Evolutionary conservation across 2,888 invertebrate genomes (phyloP).

Genomic region (Trilocha varians): DNA sequence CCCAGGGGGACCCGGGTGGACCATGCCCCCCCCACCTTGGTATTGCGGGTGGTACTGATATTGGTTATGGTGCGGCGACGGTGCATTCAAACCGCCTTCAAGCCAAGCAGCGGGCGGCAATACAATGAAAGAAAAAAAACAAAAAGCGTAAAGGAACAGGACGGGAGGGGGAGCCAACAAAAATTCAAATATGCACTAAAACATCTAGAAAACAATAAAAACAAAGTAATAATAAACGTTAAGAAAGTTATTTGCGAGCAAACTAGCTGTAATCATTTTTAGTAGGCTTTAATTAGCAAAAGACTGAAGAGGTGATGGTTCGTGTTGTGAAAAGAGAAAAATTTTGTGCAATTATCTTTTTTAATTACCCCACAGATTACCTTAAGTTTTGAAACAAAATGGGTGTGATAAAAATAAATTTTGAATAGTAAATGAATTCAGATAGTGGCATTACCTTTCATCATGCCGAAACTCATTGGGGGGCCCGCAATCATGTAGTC

Average conservation of each 20-base stretch:
- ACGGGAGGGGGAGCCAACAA: slow-evolving; percentile 42
- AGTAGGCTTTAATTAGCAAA: slow-evolving; percentile 47
- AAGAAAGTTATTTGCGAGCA: slow-evolving; percentile 47
- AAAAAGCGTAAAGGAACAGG: slow-evolving; percentile 66
- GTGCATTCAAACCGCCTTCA: slow-evolving; percentile 74
- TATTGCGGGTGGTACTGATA: slow-evolving; percentile 71
- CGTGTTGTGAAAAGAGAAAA: slow-evolving; percentile 49
- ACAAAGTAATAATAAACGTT: slow-evolving; percentile 33
- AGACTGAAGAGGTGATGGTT: slow-evolving; percentile 32
- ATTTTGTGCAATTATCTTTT: slow-evolving; percentile 46
- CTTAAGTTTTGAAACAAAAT: slow-evolving; percentile 53
- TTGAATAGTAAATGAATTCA: slow-evolving; percentile 48
- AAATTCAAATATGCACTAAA: slow-evolving; percentile 45
- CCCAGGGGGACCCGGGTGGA: slow-evolving; percentile 31
- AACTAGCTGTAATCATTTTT: slow-evolving; percentile 42
- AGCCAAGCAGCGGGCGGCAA: slow-evolving; percentile 71
- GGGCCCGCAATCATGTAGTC: slow-evolving; percentile 83
- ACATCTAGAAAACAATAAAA: slow-evolving; percentile 22
- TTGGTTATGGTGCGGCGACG: slow-evolving; percentile 69
- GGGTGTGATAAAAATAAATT: slow-evolving; percentile 51
- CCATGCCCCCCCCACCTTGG: slow-evolving; percentile 52
- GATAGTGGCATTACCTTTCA: slow-evolving; percentile 82
- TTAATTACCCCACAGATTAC: slow-evolving; percentile 54
- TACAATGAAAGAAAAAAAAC: slow-evolving; percentile 71
- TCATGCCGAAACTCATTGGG: slow-evolving; percentile 89